Evolutionary conservation across 2,888 invertebrate species (phyloP).

Genomic region (Bruchidius siliquastri): DNA sequence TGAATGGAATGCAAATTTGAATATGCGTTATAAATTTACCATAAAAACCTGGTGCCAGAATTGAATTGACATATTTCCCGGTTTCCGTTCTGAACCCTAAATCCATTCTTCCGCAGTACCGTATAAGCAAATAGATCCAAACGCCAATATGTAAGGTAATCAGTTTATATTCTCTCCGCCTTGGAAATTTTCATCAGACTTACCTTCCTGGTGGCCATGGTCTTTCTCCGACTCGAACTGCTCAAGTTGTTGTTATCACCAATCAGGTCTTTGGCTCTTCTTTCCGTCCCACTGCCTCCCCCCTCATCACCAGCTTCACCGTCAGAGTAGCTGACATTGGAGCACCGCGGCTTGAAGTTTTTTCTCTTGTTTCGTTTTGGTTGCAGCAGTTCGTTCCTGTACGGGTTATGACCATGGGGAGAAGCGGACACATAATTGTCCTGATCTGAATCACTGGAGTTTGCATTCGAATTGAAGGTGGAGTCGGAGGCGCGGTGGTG

Average conservation of each 20-base stretch:
- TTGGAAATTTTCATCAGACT: background rate
- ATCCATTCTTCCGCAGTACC: no score
- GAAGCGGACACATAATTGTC: conserved; percentile 33
- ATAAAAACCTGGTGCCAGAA: no score
- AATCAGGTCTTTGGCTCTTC: conserved; percentile 4
- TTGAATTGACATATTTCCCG: no score
- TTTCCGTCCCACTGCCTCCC: conserved; percentile 28
- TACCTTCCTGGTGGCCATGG: conserved; percentile 35
- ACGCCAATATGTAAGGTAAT: no score
- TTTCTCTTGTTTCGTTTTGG: conserved; percentile 71
- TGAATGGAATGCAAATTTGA: no score
- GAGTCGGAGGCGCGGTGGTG: conserved; percentile 16
- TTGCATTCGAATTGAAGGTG: conserved; percentile 38
- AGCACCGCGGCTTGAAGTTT: conserved; percentile 73
- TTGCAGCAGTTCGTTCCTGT: conserved; percentile 50
- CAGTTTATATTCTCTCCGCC: no score
- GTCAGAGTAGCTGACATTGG: conserved; percentile 51
- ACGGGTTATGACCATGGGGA: conserved; percentile 13
- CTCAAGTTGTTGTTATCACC: conserved; percentile 42
- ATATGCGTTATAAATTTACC: no score
- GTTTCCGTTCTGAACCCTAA: no score
- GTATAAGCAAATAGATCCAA: no score
- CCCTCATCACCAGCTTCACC: conserved; percentile 28
- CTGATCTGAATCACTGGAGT: conserved; percentile 53
- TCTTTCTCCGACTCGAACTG: conserved; percentile 38